These are phyloP conservation scores for Athene cunicularia DNA, from an alignment of 2,113 vertebrate species.

Conservation along the genomic window DNA sequence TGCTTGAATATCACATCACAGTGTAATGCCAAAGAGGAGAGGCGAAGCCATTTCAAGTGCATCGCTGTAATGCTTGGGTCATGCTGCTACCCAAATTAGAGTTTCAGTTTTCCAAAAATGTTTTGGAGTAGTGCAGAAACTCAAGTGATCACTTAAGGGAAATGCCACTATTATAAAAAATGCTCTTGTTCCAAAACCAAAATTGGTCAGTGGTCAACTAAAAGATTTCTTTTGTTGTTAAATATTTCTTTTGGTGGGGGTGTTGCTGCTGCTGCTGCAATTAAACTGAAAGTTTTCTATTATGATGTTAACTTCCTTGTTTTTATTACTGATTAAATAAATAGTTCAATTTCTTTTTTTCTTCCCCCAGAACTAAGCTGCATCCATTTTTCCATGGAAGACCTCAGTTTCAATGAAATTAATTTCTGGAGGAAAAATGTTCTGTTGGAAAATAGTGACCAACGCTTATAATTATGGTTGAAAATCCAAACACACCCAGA, in stretches of 20 bases:
- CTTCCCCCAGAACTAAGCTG: background rate
- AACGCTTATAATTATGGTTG: background rate
- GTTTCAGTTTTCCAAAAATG: conserved; percentile 7
- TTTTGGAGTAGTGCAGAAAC: background rate
- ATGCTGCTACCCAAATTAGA: background rate
- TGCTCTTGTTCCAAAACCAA: background rate
- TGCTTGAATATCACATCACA: background rate
- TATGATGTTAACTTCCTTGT: background rate
- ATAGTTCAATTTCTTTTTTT: background rate
- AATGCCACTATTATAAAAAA: background rate
- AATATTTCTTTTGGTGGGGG: background rate
- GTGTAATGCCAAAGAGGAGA: background rate
- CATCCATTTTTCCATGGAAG: conserved; percentile 20
- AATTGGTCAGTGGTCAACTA: conserved; percentile 5
- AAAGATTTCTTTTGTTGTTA: background rate
- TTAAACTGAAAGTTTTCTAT: background rate
- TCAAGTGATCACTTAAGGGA: background rate
- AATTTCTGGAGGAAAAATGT: background rate
- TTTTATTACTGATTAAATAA: conserved; percentile 37
- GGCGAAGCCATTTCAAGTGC: background rate
- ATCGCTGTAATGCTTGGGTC: background rate
- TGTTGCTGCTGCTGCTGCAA: background rate
- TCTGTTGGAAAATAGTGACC: conserved; percentile 8
- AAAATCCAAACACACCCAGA: conserved; percentile 8
- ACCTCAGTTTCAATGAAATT: background rate